Conservation (phyloP, 2,113 vertebrate genomes). For the Thryonomys swinderianus region DNA sequence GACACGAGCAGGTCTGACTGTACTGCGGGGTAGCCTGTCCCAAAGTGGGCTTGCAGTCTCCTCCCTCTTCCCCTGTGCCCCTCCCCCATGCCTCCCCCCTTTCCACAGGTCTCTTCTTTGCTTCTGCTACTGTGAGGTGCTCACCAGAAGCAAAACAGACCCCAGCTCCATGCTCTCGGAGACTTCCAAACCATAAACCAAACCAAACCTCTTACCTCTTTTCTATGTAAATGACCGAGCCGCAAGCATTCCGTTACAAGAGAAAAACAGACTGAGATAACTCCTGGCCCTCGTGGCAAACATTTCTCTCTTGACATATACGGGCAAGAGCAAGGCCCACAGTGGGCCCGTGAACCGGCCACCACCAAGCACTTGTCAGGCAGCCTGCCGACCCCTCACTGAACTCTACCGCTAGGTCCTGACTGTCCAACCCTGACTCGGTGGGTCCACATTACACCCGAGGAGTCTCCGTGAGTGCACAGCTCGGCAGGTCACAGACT, state of each 20-base stretch:
- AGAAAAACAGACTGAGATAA: not conserved
- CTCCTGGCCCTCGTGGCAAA: not conserved
- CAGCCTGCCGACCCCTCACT: not conserved
- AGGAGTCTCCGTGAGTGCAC: not conserved
- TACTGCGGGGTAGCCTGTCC: not conserved
- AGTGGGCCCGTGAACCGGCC: not conserved
- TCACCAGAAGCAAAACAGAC: not conserved
- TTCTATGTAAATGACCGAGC: not conserved
- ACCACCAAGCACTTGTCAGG: not conserved
- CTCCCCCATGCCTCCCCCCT: too few relatives aligned
- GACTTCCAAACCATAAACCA: not conserved
- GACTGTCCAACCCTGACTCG: not conserved
- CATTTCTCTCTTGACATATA: not conserved
- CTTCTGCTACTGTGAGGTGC: not conserved
- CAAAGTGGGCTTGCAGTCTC: not conserved
- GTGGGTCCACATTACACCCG: not conserved
- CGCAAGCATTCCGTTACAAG: not conserved
- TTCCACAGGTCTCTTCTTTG: not conserved
- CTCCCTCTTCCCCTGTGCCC: not conserved
- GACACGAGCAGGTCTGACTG: not conserved
- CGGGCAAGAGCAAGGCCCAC: not conserved
- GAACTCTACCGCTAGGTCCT: not conserved
- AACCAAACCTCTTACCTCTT: not conserved
- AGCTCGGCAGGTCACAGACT: not conserved
- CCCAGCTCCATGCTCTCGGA: not conserved